Conservation (phyloP, 2,113 vertebrate species). For the Ranitomeya imitator region DNA sequence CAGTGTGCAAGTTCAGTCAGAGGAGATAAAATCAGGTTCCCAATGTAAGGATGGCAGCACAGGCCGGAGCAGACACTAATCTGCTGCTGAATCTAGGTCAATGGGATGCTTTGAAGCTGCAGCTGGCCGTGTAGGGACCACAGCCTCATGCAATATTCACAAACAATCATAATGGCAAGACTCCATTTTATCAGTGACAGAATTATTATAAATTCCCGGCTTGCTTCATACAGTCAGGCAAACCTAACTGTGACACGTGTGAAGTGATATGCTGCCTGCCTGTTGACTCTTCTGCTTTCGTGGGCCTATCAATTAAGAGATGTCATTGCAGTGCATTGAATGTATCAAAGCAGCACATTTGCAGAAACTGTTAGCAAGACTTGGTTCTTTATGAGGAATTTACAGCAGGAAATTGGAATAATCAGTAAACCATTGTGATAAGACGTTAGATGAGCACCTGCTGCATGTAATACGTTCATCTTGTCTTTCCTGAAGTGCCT, state of each 20-base stretch:
- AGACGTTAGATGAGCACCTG: neutral
- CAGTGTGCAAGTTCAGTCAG: conserved; percentile 73
- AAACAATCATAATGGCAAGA: conserved; percentile 61
- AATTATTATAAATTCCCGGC: conserved; percentile 57
- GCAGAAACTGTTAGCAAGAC: neutral
- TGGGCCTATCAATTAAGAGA: neutral
- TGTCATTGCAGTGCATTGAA: neutral
- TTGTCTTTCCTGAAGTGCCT: neutral
- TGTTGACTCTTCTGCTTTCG: neutral
- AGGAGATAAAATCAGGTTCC: conserved; percentile 72
- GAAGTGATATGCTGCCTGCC: neutral
- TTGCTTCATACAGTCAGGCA: neutral
- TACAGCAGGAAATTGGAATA: neutral
- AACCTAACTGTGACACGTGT: neutral
- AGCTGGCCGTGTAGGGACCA: conserved; percentile 71
- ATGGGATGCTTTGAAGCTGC: conserved; percentile 77
- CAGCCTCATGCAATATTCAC: conserved; percentile 64
- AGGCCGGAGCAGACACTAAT: conserved; percentile 74
- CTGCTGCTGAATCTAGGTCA: conserved; percentile 89
- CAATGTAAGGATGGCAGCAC: conserved; percentile 63
- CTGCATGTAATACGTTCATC: conserved; percentile 26
- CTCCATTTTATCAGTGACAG: conserved; percentile 56
- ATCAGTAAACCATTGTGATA: neutral
- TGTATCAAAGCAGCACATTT: neutral
- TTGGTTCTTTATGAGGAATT: neutral